Evolutionary conservation across 2,113 vertebrate species (phyloP).

Genomic region (Cricetomys ansorgei): DNA sequence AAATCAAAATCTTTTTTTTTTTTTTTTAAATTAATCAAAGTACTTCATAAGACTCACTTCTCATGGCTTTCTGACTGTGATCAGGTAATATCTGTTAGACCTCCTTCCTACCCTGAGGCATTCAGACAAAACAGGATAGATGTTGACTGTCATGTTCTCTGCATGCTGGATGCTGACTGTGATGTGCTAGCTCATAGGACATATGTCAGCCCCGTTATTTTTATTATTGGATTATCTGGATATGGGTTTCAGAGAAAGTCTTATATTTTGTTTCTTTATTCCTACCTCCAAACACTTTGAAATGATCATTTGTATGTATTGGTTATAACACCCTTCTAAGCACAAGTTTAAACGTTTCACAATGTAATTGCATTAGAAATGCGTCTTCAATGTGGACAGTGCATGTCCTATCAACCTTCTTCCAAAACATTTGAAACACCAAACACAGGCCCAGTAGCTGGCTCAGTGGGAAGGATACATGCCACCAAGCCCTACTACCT

Average conservation of each 20-base stretch:
- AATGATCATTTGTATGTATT: background rate
- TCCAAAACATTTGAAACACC: background rate
- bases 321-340: background rate
- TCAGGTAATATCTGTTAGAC: background rate
- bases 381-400: background rate
- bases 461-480: background rate
- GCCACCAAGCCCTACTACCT: background rate
- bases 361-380: constrained; percentile 12
- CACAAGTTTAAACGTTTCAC: background rate
- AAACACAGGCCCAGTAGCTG: background rate
- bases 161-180: background rate
- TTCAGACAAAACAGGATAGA: background rate
- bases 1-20: background rate
- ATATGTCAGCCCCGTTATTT: background rate
- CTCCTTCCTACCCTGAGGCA: background rate
- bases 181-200: background rate
- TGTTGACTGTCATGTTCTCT: background rate
- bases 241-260: background rate
- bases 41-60: background rate
- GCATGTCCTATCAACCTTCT: background rate
- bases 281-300: background rate
- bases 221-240: constrained; percentile 21
- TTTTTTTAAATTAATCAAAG: background rate
- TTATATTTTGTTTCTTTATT: background rate
- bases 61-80: background rate